Base-by-base conservation (phyloP, 2,113 vertebrate species). In the Tautogolabrus adspersus region DNA sequence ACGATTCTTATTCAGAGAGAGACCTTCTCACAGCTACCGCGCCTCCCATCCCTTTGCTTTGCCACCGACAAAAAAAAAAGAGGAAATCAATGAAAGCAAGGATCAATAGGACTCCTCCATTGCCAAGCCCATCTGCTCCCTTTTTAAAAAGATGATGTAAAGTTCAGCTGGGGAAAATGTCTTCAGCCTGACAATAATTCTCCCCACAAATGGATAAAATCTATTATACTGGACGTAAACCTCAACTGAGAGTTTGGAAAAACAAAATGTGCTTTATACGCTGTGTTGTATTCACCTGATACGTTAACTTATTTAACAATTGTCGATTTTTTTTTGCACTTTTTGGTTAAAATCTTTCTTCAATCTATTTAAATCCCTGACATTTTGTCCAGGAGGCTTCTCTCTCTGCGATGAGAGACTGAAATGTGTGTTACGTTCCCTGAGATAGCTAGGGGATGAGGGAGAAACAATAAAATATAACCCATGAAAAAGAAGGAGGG, bases 1-100 rank as follows among this genome's bases (percentile, higher is more conserved):
- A 76, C 90, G 78, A 86, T 92, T 92, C 90, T 79, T 88, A 91
- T 91, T 92, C 91, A 92, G 91, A 88, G 81, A 81, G 74, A 84
- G 83, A 83, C 71, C 75, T 86, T 85, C 84, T 82, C 72, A 77
- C 81, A 87, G 82, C 83, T 87, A 72, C 82, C 42, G 72, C 83
- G 16, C 79, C 74, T 86, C 80, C 72, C 81, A 76, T 71, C 77
- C 64, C 69, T 68, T 87, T 79, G 79, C 85, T 89, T 80, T 77
- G 79, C 75, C 64, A 42, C 79, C 66, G 73, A 87, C 85, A 71
- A 56, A 84, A 73, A 82, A 87, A 87, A 80, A 66, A 76, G 78
- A 83, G 82, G 75, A 86, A 94, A 93, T 92, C 91, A 91, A 92
- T 92, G 77, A 85, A 86, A 85, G 81, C 73, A 60, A 77, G 81